These are phyloP conservation scores for Maccullochella peelii DNA, from an alignment of 2,113 vertebrate species.

Conservation along the genomic window DNA sequence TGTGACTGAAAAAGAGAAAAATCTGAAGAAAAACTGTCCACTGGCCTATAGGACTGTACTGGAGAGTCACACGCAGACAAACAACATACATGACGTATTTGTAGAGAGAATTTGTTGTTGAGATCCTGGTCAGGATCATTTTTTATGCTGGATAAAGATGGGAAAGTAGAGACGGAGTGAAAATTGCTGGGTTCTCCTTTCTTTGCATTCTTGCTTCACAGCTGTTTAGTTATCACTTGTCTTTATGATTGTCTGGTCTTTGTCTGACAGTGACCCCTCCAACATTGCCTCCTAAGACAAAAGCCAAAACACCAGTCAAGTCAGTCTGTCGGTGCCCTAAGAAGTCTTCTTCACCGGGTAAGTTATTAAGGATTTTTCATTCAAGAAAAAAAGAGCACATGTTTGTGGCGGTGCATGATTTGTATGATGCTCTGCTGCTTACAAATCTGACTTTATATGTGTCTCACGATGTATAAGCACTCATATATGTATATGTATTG, in stretches of 20 bases:
- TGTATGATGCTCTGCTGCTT: neutral
- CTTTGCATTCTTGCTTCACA: neutral
- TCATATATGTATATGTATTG: neutral
- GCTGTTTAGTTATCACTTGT: neutral
- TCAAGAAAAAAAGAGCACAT: neutral
- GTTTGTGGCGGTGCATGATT: neutral
- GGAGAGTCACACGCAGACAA: neutral
- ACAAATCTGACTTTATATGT: neutral
- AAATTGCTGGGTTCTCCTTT: neutral
- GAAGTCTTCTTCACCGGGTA: constrained; percentile 22
- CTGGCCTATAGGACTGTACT: neutral
- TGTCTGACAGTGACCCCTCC: constrained; percentile 51
- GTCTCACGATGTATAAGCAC: neutral
- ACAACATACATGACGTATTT: neutral
- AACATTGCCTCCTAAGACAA: constrained; percentile 10
- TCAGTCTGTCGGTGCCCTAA: constrained; percentile 31
- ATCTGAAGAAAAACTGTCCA: neutral
- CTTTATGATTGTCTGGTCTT: constrained; percentile 27
- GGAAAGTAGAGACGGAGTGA: neutral
- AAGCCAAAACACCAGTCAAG: neutral
- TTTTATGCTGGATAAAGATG: neutral
- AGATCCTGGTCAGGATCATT: neutral
- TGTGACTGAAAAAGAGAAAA: neutral
- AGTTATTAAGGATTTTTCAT: neutral
- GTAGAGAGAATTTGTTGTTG: neutral